These are phyloP conservation scores for Diabrotica virgifera DNA, from an alignment of 1,140 invertebrate genomes.

Conservation along the genomic window DNA sequence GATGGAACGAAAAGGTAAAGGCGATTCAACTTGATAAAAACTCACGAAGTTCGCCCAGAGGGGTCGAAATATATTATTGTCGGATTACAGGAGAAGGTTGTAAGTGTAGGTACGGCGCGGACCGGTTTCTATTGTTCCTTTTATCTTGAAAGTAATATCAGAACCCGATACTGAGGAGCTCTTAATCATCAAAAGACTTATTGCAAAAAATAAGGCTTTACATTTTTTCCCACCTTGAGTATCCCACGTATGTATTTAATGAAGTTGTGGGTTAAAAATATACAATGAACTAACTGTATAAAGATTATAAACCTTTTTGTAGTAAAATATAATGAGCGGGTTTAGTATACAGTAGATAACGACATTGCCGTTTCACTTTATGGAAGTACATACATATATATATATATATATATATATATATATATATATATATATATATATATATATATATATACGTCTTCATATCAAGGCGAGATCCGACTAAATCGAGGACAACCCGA, in stretches of 20 bases:
- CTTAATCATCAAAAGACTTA: neutral
- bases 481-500: too few species aligned
- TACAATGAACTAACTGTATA: neutral
- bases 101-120: neutral
- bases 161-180: neutral
- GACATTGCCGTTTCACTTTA: too few species aligned
- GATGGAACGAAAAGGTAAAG: neutral
- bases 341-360: too few species aligned
- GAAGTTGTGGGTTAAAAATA: neutral
- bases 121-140: constrained; percentile 1
- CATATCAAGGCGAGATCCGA: too few species aligned
- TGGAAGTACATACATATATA: too few species aligned
- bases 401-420: too few species aligned
- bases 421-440: too few species aligned
- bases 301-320: neutral
- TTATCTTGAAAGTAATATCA: constrained; percentile 3
- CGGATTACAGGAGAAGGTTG: neutral
- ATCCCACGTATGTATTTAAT: neutral
- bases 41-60: neutral
- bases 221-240: neutral
- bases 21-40: neutral
- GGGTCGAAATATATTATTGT: neutral
- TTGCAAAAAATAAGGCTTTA: neutral
- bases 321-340: too few species aligned
- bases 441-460: too few species aligned